These are phyloP conservation scores for Nephrotoma guestfalica DNA, from an alignment of 2,888 invertebrate species.

Conservation along the genomic window DNA sequence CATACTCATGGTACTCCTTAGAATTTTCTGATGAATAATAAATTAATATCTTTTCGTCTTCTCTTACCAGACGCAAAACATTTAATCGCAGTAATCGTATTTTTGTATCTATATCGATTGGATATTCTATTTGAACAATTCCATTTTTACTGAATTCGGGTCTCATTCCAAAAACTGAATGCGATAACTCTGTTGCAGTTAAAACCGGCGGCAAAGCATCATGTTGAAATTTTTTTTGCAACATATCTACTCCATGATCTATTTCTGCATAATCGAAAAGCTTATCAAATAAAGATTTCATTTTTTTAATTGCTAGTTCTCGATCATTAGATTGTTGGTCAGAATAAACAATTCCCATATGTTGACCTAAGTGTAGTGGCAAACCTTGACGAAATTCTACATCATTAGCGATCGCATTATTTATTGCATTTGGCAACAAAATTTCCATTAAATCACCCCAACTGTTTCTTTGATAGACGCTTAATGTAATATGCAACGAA, in stretches of 20 bases:
- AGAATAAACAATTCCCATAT: constrained; percentile 56
- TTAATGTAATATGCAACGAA: constrained; percentile 88
- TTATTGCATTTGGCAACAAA: constrained; percentile 49
- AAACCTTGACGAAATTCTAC: constrained; percentile 60
- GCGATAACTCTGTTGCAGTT: constrained; percentile 45
- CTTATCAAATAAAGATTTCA: constrained; percentile 41
- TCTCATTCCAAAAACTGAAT: constrained; percentile 58
- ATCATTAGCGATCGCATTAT: constrained; percentile 53
- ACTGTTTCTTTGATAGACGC: constrained; percentile 79
- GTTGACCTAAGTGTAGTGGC: constrained; percentile 60
- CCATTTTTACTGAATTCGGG: constrained; percentile 50
- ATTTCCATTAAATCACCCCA: constrained; percentile 76
- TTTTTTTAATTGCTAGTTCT: constrained; percentile 35
- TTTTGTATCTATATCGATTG: constrained; percentile 36
- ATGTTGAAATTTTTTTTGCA: constrained; percentile 71
- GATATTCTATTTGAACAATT: constrained; percentile 4
- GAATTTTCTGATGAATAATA: constrained; percentile 80
- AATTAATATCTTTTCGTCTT: constrained; percentile 44
- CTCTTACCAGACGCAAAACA: constrained; percentile 44
- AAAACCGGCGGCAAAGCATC: constrained; percentile 78
- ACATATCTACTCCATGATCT: constrained; percentile 69
- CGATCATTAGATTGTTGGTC: constrained; percentile 35
- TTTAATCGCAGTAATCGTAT: constrained; percentile 43
- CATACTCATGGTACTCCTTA: constrained; percentile 68
- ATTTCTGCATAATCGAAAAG: constrained; percentile 45